A percentile compares a stretch with the other conserved stretches of the same genome.
phyloP scores from a whole-genome alignment of 2,113 vertebrate species.

The Bubalus kerabau region DNA sequence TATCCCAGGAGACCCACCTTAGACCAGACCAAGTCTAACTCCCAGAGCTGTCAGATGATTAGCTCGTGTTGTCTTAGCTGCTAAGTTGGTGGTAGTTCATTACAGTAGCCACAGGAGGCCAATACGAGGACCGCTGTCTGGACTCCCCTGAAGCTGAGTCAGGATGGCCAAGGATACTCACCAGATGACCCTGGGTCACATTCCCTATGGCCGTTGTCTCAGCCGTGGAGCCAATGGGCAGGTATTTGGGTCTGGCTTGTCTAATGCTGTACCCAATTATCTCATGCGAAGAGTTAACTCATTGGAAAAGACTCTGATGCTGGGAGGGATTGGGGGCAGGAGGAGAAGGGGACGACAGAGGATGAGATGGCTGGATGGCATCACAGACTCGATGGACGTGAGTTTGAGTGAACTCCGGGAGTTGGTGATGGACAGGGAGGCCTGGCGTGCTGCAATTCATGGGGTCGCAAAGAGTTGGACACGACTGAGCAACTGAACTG shows the following conservation, averaged over 20 bases:
- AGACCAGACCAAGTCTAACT: neutral
- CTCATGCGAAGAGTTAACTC: no score
- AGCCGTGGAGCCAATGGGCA: rapidly evolving
- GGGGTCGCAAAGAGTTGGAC: rapidly evolving
- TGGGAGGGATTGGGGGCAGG: no score
- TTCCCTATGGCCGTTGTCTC: rapidly evolving
- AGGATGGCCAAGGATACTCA: neutral
- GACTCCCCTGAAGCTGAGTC: rapidly evolving
- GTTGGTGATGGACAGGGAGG: no score
- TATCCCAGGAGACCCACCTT: neutral
- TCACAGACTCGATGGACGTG: no score
- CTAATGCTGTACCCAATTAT: rapidly evolving
- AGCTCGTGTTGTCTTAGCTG: rapidly evolving
- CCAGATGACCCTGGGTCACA: rapidly evolving
- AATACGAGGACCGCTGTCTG: rapidly evolving
- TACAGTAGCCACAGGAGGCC: rapidly evolving
- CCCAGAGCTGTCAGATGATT: no score
- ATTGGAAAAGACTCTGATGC: no score
- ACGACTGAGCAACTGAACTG: no score
- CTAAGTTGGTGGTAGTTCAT: rapidly evolving
- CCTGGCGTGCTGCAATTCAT: no score
- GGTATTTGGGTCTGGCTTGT: no score
- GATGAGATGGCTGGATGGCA: no score
- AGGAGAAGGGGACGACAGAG: no score
- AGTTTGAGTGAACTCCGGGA: no score